Evolutionary conservation across 2,113 vertebrate genomes (phyloP).

Genomic region (Taurulus bubalis): DNA sequence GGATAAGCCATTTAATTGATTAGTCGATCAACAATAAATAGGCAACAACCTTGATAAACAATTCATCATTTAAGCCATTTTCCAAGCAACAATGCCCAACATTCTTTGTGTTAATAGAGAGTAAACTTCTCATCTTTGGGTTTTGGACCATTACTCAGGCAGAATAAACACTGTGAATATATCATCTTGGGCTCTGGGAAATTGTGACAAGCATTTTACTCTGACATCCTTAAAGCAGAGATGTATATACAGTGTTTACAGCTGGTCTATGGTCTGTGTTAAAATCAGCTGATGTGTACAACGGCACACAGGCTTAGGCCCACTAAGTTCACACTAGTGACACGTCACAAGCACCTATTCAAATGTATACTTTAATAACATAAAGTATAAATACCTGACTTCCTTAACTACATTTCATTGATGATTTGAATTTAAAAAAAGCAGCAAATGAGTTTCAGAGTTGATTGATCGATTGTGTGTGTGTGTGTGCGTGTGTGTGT

Average conservation of each 20-base stretch:
- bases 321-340: not conserved
- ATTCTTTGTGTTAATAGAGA: not conserved
- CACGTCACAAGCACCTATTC: not conserved
- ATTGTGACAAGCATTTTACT: not conserved
- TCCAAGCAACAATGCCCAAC: not conserved
- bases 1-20: not conserved
- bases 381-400: no score
- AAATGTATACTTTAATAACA: not conserved
- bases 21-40: not conserved
- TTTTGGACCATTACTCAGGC: constrained; percentile 2
- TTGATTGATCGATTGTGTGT: not conserved
- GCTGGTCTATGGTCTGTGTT: not conserved
- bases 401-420: not conserved
- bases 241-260: not conserved
- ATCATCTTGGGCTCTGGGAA: not conserved
- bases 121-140: not conserved
- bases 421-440: not conserved
- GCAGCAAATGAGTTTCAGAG: no score
- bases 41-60: not conserved
- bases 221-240: not conserved
- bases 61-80: no score
- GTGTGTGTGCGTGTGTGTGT: not conserved
- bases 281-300: not conserved
- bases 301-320: not conserved
- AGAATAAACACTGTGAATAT: not conserved